These are phyloP conservation scores for Homarus gammarus DNA, from an alignment of 2,888 invertebrate species.

Conservation along the genomic window DNA sequence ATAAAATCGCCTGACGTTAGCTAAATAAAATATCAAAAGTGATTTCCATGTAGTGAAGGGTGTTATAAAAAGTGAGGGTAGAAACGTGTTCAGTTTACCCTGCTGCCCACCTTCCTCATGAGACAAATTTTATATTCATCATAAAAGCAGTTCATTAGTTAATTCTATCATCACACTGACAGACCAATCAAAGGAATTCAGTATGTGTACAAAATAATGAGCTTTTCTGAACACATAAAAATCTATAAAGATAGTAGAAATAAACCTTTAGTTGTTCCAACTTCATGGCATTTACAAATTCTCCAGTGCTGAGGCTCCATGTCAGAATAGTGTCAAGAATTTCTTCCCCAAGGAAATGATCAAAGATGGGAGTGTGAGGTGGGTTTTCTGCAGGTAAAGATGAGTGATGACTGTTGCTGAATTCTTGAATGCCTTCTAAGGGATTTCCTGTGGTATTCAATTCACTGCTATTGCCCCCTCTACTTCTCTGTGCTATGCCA, in stretches of 20 bases:
- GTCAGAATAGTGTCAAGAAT: conserved; percentile 90
- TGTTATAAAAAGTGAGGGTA: too few species aligned
- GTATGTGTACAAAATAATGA: too few species aligned
- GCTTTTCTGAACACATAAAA: too few species aligned
- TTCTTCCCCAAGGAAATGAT: conserved; percentile 91
- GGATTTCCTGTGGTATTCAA: conserved; percentile 79
- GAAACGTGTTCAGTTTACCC: too few species aligned
- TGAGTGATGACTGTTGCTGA: conserved; percentile 41
- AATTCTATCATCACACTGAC: too few species aligned
- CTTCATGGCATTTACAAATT: conserved; percentile 90
- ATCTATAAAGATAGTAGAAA: not conserved
- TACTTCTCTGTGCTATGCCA: conserved; percentile 35
- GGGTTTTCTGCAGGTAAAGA: conserved; percentile 62
- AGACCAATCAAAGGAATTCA: too few species aligned
- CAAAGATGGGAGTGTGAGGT: conserved; percentile 83
- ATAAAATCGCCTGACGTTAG: too few species aligned
- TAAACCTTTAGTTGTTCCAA: conserved; percentile 86
- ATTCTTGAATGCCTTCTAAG: conserved; percentile 79
- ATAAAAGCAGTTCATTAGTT: too few species aligned
- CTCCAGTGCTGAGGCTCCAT: conserved; percentile 91
- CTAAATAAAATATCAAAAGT: too few species aligned
- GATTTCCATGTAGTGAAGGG: too few species aligned
- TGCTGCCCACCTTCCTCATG: too few species aligned
- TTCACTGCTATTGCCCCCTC: conserved; percentile 3
- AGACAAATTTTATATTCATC: too few species aligned